Evolutionary conservation across 1,140 invertebrate genomes (phyloP).

Genomic region (Brachionus manjavacas): DNA sequence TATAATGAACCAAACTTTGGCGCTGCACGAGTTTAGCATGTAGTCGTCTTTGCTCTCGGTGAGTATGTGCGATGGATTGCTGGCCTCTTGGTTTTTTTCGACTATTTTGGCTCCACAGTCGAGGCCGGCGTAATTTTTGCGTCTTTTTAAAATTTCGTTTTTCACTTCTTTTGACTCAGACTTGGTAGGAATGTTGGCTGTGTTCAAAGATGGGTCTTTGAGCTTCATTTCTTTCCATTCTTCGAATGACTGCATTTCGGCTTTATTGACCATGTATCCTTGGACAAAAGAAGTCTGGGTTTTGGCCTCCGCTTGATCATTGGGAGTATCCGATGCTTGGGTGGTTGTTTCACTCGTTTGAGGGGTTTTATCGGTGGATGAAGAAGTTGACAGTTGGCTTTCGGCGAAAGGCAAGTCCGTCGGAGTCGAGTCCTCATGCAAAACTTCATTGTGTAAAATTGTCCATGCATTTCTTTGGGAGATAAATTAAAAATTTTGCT

Average conservation of each 20-base stretch:
- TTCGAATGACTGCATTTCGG: constrained; percentile 38
- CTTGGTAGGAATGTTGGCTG: neutral
- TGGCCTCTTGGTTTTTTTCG: constrained; percentile 80
- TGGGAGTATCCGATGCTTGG: neutral
- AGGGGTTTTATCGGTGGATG: neutral
- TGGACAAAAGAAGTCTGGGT: neutral
- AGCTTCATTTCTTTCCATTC: constrained; percentile 39
- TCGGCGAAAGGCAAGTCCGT: neutral
- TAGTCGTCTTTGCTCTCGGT: constrained; percentile 88
- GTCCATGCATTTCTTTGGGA: neutral
- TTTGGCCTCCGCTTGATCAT: neutral
- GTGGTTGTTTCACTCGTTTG: neutral
- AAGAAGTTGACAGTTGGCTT: neutral
- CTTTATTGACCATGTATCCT: constrained; percentile 1
- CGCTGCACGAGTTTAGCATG: constrained; percentile 89
- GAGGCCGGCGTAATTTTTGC: constrained; percentile 67
- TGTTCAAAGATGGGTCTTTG: neutral
- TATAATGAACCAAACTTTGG: constrained; percentile 70
- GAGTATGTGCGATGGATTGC: constrained; percentile 72
- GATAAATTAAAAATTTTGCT: neutral
- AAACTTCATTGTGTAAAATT: constrained; percentile 16
- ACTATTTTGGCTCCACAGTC: constrained; percentile 96
- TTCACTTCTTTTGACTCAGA: neutral
- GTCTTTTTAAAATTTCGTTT: neutral
- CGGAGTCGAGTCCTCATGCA: neutral